These are phyloP conservation scores for Hippasteria phrygiana DNA, from an alignment of 53 echinoderm and acorn worm species.

Conservation along the genomic window DNA sequence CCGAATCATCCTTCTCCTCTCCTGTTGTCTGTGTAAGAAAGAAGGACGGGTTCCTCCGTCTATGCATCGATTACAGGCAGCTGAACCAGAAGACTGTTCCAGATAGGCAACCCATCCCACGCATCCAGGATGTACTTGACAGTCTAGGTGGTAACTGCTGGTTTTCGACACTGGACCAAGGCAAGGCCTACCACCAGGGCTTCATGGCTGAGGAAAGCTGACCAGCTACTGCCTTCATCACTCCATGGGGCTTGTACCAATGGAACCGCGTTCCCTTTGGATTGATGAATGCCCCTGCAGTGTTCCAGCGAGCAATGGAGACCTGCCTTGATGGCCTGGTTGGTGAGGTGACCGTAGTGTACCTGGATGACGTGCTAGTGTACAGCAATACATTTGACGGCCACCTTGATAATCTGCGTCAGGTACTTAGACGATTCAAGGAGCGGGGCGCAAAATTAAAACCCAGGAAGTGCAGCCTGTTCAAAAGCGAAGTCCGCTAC, in stretches of 20 bases:
- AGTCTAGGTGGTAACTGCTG: slow-evolving; percentile 43
- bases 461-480: slow-evolving; percentile 27
- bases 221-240: slow-evolving; percentile 58
- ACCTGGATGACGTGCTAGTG: slow-evolving; percentile 61
- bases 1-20: slow-evolving; percentile 58
- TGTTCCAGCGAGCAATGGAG: slow-evolving; percentile 12
- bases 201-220: slow-evolving; percentile 54
- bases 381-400: slow-evolving; percentile 64
- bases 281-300: slow-evolving; percentile 67
- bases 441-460: slow-evolving; percentile 66
- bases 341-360: not conserved
- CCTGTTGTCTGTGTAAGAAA: slow-evolving; percentile 77
- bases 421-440: slow-evolving; percentile 21
- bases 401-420: slow-evolving; percentile 49
- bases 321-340: slow-evolving; percentile 6
- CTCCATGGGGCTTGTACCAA: slow-evolving; percentile 69
- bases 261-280: slow-evolving; percentile 71
- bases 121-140: slow-evolving; percentile 50
- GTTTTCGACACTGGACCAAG: slow-evolving; percentile 57
- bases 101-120: slow-evolving; percentile 15
- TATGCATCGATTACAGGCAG: slow-evolving; percentile 54
- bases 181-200: slow-evolving; percentile 72
- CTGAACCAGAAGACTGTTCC: slow-evolving; percentile 53
- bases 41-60: slow-evolving; percentile 61
- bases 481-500: slow-evolving; percentile 63